A percentile compares a stretch with the other conserved stretches of the same genome.
Evolutionary conservation across 1,140 invertebrate species (phyloP).

Genomic region (Drosophila novamexicana): DNA sequence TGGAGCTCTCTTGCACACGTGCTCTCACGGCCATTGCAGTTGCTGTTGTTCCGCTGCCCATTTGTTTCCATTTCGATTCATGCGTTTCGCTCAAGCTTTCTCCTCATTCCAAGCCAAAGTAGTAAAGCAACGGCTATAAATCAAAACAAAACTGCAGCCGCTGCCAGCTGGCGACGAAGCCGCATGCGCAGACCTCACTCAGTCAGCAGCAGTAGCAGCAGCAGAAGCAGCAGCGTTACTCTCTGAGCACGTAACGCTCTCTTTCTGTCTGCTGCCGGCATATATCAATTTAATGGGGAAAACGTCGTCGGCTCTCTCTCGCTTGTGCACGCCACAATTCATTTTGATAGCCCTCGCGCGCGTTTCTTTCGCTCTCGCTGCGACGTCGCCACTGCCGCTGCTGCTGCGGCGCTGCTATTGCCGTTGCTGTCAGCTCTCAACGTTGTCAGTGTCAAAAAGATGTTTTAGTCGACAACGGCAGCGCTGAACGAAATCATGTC

Average conservation of each 20-base stretch:
- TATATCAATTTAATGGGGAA: constrained; percentile 79
- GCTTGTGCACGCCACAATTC: constrained; percentile 55
- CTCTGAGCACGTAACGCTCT: constrained; percentile 42
- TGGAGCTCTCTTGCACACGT: constrained; percentile 4
- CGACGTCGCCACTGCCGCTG: constrained; percentile 17
- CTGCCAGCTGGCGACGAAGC: constrained; percentile 57
- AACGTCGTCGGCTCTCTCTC: constrained; percentile 48
- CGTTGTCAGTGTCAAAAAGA: constrained; percentile 84
- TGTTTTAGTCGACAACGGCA: constrained; percentile 82
- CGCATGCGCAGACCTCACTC: constrained; percentile 34
- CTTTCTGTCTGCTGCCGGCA: constrained; percentile 56
- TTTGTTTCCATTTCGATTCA: constrained; percentile 58
- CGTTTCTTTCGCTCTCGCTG: constrained; percentile 34
- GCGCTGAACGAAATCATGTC: constrained; percentile 81
- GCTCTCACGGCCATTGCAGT: constrained; percentile 48
- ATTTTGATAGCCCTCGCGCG: constrained; percentile 62
- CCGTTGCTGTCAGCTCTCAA: constrained; percentile 71
- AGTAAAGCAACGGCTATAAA: constrained; percentile 52
- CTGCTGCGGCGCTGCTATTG: constrained; percentile 30
- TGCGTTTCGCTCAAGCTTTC: constrained; percentile 53
- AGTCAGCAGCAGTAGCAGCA: constrained; percentile 20
- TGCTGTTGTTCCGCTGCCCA: constrained; percentile 32
- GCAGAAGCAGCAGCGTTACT: constrained; percentile 10
- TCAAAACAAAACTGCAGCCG: constrained; percentile 72
- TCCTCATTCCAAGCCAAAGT: constrained; percentile 28